Base-by-base conservation (phyloP, 2,797 vertebrate genomes). In the Vultur gryphus region DNA sequence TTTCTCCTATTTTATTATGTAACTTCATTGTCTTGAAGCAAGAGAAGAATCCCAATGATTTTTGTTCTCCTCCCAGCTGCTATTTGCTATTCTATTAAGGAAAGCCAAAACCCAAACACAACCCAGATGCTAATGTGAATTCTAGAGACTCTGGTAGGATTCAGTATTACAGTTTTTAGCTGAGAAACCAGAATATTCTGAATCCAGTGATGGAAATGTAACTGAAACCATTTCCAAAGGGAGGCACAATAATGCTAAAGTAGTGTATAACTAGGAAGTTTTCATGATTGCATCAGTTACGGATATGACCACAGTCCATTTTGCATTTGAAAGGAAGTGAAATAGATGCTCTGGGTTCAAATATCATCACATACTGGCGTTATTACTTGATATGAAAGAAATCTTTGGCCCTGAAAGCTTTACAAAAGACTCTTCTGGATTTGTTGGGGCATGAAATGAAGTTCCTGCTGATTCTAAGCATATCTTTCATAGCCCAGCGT, bases 91-190 rank as follows among this genome's bases (percentile, higher is more conserved):
- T 73, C 70, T 88, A 1, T 58, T 58, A 48, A 16, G 35, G 77
- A 84, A 90, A 94, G 67, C 78, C 78, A 91, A 93, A 84, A 87
- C 31, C 83, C 80, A 91, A 89, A 94, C 84, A 33, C 80, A 85
- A 75, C 80, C 89, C 75, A 81, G 92, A 92, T 92, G 89, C 37
- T 66, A 2, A 11, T 54, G 79, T 58, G 87, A 80, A 52, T 84
- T 81, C 90, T 73, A 58, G 69, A 76, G 71, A 10, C 66, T 39
- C 91, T 46, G 51, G 49, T 64, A 62, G 59, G 41, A 55, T 72
- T 89, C 44, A 31, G 12, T 21, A 8, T 71, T 48, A 9, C 2
- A 19, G 19, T 28, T 93, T 77, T 64, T 41, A 69, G 48, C 83
- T 88, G 67, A 85, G 69, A 83, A 94, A 89, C n/a, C 71, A 73